A percentile compares a stretch with the other conserved stretches of the same genome.
These are phyloP conservation scores for Mnemiopsis leidyi DNA, from an alignment of 37 sponge, comb jelly and placozoan genomes.

Conservation along the genomic window DNA sequence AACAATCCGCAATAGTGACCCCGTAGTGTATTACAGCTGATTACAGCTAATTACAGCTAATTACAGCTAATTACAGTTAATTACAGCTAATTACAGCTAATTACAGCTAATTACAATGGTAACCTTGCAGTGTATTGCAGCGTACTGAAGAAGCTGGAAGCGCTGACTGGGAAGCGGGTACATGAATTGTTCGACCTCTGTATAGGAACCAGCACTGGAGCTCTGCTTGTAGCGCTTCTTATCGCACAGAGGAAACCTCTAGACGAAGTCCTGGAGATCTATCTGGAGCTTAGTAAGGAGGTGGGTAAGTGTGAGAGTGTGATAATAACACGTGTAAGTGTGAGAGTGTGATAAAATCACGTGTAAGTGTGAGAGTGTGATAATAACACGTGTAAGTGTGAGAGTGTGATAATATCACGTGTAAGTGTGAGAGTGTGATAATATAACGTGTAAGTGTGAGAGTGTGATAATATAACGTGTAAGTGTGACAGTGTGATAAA, in stretches of 20 bases:
- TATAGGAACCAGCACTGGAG: constrained; percentile 54
- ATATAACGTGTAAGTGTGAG: no score
- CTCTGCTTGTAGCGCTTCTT: constrained; percentile 47
- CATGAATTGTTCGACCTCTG: constrained; percentile 41
- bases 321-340: neutral
- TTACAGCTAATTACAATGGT: neutral
- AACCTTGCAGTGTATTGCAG: constrained; percentile 12
- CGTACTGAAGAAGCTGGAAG: constrained; percentile 62
- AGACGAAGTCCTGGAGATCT: constrained; percentile 61
- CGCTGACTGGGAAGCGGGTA: constrained; percentile 33
- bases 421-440: no score
- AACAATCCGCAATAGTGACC: no score
- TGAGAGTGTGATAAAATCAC: neutral
- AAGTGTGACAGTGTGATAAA: no score
- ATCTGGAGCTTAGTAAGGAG: constrained; percentile 52
- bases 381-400: no score
- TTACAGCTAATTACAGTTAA: no score
- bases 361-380: no score
- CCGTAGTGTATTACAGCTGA: no score
- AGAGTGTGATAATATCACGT: no score
- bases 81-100: no score
- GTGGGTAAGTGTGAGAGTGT: neutral
- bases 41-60: no score
- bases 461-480: no score
- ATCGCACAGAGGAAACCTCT: constrained; percentile 40